phyloP scores from a whole-genome alignment of 2,888 invertebrate genomes.

The Metellina segmentata region DNA sequence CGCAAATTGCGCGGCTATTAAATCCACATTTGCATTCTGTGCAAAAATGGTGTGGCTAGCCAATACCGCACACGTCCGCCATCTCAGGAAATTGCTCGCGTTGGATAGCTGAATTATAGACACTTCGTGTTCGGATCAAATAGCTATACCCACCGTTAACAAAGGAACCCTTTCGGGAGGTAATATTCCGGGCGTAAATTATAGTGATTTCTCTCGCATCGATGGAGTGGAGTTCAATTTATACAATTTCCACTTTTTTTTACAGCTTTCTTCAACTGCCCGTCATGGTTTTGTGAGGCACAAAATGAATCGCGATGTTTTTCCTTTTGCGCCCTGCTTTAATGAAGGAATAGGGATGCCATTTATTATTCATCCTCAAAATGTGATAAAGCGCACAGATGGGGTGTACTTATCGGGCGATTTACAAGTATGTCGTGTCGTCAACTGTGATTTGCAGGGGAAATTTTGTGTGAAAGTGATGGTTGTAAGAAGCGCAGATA shows the following conservation, averaged over 20 bases:
- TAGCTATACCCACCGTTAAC: conserved; percentile 41
- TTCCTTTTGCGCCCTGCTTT: no score
- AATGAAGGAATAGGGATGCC: no score
- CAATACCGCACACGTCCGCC: conserved; percentile 42
- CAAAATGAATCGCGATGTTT: no score
- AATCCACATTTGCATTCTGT: conserved; percentile 53
- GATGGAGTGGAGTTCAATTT: conserved; percentile 14
- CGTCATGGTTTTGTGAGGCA: no score
- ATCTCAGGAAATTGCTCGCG: conserved; percentile 45
- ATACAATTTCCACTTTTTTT: background rate
- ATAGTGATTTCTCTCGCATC: conserved; percentile 26
- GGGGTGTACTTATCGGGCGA: no score
- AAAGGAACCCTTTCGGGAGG: conserved; percentile 35
- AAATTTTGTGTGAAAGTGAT: no score
- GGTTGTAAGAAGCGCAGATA: no score
- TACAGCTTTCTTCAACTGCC: no score
- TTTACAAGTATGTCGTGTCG: no score
- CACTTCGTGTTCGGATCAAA: conserved; percentile 26
- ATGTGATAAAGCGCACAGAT: no score
- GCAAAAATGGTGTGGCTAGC: conserved; percentile 36
- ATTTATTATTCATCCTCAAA: no score
- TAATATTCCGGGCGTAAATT: conserved; percentile 43
- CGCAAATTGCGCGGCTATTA: conserved; percentile 58
- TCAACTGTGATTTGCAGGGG: no score
- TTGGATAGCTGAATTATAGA: conserved; percentile 38